Conservation (phyloP, 2,888 invertebrate genomes). For the Tipula unca region DNA sequence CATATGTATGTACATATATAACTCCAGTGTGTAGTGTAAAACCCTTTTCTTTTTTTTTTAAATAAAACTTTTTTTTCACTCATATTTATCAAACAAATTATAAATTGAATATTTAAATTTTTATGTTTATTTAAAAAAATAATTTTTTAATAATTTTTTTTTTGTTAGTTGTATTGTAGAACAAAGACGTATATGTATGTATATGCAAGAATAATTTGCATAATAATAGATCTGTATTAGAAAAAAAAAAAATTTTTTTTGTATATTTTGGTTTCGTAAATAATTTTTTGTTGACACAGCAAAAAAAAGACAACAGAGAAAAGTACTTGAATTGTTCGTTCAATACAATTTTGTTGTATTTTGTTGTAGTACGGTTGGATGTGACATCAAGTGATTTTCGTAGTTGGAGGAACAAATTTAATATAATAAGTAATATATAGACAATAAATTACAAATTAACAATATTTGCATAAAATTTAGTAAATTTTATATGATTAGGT, state of each 20-base stretch:
- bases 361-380: not conserved
- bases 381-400: not conserved
- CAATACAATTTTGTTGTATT: not conserved
- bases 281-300: not conserved
- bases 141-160: no score
- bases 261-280: not conserved
- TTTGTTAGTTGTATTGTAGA: not conserved
- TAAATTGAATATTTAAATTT: not conserved
- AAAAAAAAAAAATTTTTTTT: not conserved
- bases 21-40: not conserved
- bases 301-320: not conserved
- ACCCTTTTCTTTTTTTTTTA: not conserved
- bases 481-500: not conserved
- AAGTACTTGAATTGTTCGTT: not conserved
- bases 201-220: not conserved
- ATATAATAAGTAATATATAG: no score
- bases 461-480: not conserved
- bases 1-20: not conserved
- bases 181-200: not conserved
- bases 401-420: not conserved
- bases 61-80: not conserved
- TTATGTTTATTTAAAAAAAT: not conserved
- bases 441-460: conserved; percentile 14
- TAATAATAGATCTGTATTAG: not conserved
- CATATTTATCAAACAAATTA: not conserved